A percentile compares a stretch with the other conserved stretches of the same genome.
phyloP scores from a whole-genome alignment of 1,140 invertebrate species.

The Drosophila persimilis region DNA sequence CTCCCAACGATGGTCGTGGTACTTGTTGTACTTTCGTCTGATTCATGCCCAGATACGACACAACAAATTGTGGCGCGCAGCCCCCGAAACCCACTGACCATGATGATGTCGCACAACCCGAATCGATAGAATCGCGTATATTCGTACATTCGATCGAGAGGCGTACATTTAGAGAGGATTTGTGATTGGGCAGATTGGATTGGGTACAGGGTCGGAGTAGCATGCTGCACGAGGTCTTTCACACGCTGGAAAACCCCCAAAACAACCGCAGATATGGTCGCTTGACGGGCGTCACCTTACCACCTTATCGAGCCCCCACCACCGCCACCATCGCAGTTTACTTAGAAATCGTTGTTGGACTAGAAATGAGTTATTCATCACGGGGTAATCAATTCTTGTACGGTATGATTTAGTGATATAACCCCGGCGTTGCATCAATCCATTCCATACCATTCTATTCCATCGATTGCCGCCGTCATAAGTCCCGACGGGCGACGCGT shows the following conservation, averaged over 20 bases:
- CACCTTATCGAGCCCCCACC: not conserved
- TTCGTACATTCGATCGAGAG: not conserved
- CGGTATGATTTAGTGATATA: slow-evolving; percentile 23
- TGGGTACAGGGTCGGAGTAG: slow-evolving; percentile 31
- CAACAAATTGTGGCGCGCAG: slow-evolving; percentile 10
- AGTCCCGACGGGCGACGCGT: no score
- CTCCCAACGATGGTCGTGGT: slow-evolving; percentile 7
- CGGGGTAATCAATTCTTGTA: slow-evolving; percentile 12
- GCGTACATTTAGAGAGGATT: not conserved
- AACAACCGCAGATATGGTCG: slow-evolving; percentile 25
- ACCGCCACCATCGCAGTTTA: no score
- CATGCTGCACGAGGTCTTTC: slow-evolving; percentile 39
- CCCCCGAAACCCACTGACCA: slow-evolving; percentile 57
- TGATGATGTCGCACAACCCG: slow-evolving; percentile 67
- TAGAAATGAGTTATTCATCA: slow-evolving; percentile 33
- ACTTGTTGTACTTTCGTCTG: slow-evolving; percentile 35
- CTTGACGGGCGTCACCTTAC: slow-evolving; percentile 19
- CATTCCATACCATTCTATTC: slow-evolving; percentile 13
- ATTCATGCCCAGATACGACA: slow-evolving; percentile 44
- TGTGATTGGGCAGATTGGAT: slow-evolving; percentile 24
- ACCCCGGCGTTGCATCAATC: slow-evolving; percentile 20
- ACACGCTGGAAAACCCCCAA: slow-evolving; percentile 36
- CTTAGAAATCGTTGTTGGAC: not conserved
- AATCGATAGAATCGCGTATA: not conserved
- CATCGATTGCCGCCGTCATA: slow-evolving; percentile 36